Evolutionary conservation across 2,888 invertebrate genomes (phyloP), one percentile per base, ranked within the genome.

Genomic region (Pyrochroa serraticornis): DNA sequence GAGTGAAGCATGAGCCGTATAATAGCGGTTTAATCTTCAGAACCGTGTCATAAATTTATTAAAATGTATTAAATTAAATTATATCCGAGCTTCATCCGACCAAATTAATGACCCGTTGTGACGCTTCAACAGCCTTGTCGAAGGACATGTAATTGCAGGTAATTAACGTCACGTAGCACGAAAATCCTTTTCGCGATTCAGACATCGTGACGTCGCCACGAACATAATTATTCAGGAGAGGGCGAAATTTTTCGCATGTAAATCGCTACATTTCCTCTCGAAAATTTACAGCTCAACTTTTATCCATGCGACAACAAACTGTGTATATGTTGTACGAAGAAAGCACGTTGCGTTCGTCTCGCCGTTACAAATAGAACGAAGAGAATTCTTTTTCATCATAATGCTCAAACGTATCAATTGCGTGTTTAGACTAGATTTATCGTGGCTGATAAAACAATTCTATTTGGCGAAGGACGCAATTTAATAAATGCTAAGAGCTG

Each of bases 11-110:
- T 70, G 75, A 74, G 74, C 74, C 75, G 72, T 75, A 74, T 77
- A 77, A 77, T 77, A 71, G 75, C 74, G 75, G 75, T 76, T 75
- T 76, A 75, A 75, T 75, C 76, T 75, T 69, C 73, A 71, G 70
- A 71, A 71, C 70, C 67, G 68, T 71, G 71, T 75, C 75, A 73
- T 78, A 77, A 78, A 77, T 78, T 77, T 76, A 75, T 77, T 76
- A 76, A 75, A 77, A 77, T 75, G 74, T 76, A 75, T 76, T 74
- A 76, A 77, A 75, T 70, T 73, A 74, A 77, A 77, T 77, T 73
- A 76, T 75, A 74, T 73, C 71, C 67, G 68, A 67, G 47, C 60
- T 58, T 58, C 58, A 59, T 55, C 55, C 37, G 6, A 34, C 14
- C 48, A 57, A 62, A 58, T 58, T 58, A 54, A 61, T 61, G 62